Evolutionary conservation across 2,888 invertebrate species (phyloP), one percentile per base, ranked within the genome.

Genomic region (Protodeltote pygarga): DNA sequence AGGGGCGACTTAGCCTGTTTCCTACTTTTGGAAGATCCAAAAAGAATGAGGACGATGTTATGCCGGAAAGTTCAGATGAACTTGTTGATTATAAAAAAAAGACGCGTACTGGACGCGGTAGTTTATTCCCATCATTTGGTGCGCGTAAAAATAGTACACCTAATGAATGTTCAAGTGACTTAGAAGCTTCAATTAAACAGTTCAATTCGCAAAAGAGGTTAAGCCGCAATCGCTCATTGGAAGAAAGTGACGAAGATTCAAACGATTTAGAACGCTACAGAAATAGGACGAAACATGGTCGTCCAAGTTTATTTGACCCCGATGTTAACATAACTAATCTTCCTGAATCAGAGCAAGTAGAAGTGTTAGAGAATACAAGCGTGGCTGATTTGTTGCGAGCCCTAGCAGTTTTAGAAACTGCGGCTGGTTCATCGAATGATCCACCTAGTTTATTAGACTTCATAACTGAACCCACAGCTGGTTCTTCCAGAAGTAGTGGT

Each of bases 311-410:
- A 28, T 93, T 92, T 46, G 90, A 91, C 45, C 87, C 91, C 9
- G 85, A 90, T 55, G 73, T 92, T 2, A 89, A 91, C 46, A 80
- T 90, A 52, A 70, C 82, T 28, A 81, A 69, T 58, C 73, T 91
- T 19, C 83, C 89, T 14, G 85, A 92, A 71, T 72, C 82, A 0
- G 88, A 92, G 55, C 93, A 93, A 66, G 92, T 93, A 3, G 93
- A 93, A 70, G 93, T 96, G 6, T 86, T 97, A 41, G 97, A 97
- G 81, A 95, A 96, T 69, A 97, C 97, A 0, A 96, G 96, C 13
- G 93, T 97, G 8, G 97, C 96, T 0, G 97, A 97, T 83, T 93
- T 97, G 39, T 93, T 97, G 15, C 92, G 96, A 42, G 96, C 96
- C 0, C 84, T 97, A 32, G 95, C 96, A 31, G 93, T 94, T n/a